Evolutionary conservation across 2,113 vertebrate genomes (phyloP).

Genomic region (Chaetura pelagica): DNA sequence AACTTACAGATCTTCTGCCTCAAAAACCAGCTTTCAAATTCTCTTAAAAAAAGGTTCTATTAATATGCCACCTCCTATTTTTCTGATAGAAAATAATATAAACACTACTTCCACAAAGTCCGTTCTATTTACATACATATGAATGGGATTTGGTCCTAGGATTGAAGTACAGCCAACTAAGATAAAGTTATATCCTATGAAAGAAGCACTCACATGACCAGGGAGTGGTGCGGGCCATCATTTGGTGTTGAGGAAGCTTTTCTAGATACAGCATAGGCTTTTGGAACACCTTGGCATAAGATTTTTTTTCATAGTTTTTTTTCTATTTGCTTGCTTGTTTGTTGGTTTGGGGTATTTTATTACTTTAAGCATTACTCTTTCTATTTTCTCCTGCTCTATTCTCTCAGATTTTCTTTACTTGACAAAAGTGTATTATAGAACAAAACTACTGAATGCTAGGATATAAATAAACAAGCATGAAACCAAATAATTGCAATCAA

Average conservation of each 20-base stretch:
- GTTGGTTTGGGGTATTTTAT: neutral
- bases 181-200: neutral
- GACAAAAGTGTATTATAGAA: neutral
- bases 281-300: neutral
- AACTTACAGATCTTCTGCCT: neutral
- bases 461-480: neutral
- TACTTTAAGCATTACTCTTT: neutral
- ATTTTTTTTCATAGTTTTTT: neutral
- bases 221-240: neutral
- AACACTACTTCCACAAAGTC: neutral
- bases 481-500: neutral
- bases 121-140: neutral
- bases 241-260: neutral
- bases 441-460: neutral
- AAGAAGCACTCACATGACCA: neutral
- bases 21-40: neutral
- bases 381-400: neutral
- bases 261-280: neutral
- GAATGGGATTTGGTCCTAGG: neutral
- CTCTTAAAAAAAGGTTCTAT: neutral
- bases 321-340: neutral
- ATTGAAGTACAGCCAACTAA: neutral
- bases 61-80: neutral
- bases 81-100: neutral
- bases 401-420: neutral